Conservation (phyloP, 2,797 vertebrate species). For the Tinamus major region DNA sequence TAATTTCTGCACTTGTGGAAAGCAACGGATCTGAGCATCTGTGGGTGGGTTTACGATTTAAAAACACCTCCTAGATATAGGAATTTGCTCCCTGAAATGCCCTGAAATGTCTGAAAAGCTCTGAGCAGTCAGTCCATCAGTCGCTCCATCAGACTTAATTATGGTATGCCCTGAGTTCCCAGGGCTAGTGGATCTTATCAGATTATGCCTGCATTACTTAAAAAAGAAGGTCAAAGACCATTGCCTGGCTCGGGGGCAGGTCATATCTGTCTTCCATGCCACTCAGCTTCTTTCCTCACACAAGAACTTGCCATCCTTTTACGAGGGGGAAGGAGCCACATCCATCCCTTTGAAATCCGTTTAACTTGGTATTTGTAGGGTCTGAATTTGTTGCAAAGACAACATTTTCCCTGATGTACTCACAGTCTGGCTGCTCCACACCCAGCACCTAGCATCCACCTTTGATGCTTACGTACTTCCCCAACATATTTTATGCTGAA, state of each 20-base stretch:
- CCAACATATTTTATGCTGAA: not conserved
- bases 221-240: not conserved
- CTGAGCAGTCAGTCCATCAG: not conserved
- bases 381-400: not conserved
- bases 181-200: not conserved
- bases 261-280: not conserved
- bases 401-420: not conserved
- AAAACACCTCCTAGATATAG: not conserved
- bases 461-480: not conserved
- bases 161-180: not conserved
- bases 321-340: fast-evolving
- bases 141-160: not conserved
- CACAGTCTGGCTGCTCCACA: not conserved
- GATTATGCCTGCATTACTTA: not conserved
- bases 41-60: not conserved
- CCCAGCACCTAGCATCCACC: not conserved
- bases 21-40: not conserved
- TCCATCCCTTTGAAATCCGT: not conserved
- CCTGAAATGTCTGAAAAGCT: not conserved
- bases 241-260: not conserved
- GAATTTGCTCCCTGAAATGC: not conserved
- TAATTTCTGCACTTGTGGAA: not conserved
- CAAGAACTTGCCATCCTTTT: not conserved
- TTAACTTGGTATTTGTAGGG: not conserved
- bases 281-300: not conserved